Conservation (phyloP, 2,888 invertebrate genomes). For the Hofmannophila pseudospretella region DNA sequence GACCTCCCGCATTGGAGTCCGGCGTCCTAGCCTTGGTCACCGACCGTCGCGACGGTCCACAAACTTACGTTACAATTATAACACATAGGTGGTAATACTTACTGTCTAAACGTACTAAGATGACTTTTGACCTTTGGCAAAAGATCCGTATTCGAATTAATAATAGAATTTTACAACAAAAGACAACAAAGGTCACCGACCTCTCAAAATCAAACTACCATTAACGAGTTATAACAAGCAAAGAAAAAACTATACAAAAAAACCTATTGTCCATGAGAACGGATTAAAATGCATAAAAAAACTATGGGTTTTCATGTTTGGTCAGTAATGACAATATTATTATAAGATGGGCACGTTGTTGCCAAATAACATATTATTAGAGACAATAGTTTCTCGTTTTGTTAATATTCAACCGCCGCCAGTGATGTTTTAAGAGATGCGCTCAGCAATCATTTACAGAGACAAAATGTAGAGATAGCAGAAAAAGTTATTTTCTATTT, state of each 20-base stretch:
- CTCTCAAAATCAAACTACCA: constrained; percentile 19
- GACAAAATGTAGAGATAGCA: constrained; percentile 25
- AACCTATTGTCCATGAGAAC: constrained; percentile 11
- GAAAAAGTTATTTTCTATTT: constrained; percentile 12
- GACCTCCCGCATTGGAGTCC: too few species aligned
- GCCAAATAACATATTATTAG: constrained; percentile 47
- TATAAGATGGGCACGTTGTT: constrained; percentile 41
- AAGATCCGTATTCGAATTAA: background rate
- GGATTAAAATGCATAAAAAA: constrained; percentile 24
- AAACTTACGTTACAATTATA: too few species aligned
- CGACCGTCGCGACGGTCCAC: too few species aligned
- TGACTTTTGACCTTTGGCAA: too few species aligned
- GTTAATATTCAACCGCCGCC: constrained; percentile 33
- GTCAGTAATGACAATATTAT: constrained; percentile 61
- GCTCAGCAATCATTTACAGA: constrained; percentile 34
- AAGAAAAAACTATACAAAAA: constrained; percentile 17
- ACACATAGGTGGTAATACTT: too few species aligned
- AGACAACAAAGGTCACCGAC: background rate
- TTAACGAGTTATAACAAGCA: constrained; percentile 16
- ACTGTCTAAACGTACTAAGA: too few species aligned
- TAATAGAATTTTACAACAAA: background rate
- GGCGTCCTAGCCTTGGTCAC: too few species aligned
- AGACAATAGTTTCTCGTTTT: constrained; percentile 40
- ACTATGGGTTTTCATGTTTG: constrained; percentile 23
- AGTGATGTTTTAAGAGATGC: constrained; percentile 32